A percentile compares a stretch with the other conserved stretches of the same genome.
Conservation (phyloP, 2,113 vertebrate genomes). For the Sclerurus mexicanus region DNA sequence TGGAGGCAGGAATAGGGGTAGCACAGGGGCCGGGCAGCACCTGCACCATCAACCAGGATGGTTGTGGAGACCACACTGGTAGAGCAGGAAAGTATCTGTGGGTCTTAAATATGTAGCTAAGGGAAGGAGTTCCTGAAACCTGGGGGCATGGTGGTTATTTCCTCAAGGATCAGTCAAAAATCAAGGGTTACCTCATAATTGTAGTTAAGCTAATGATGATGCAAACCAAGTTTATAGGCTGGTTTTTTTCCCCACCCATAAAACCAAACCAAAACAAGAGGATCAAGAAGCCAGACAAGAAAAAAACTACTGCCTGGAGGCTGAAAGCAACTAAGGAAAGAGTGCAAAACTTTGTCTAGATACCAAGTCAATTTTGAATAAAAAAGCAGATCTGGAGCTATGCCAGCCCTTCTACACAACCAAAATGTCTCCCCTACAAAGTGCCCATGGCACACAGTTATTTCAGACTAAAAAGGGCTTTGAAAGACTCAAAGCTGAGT, state of each 20-base stretch:
- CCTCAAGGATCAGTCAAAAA: not conserved
- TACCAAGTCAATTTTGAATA: not conserved
- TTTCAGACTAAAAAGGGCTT: not conserved
- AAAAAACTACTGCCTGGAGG: not conserved
- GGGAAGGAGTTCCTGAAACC: not conserved
- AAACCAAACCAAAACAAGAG: not conserved
- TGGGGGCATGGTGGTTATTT: not conserved
- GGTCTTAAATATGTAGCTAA: not conserved
- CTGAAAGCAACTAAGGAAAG: not conserved
- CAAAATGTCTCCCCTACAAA: not conserved
- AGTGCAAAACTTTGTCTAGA: not conserved
- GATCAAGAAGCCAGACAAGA: not conserved
- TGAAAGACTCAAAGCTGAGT: not conserved
- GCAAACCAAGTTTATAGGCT: not conserved
- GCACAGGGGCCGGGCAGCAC: not conserved
- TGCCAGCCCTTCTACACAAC: not conserved
- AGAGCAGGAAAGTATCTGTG: not conserved
- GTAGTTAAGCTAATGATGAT: not conserved
- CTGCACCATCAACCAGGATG: not conserved
- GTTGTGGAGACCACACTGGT: not conserved
- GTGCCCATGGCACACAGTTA: not conserved
- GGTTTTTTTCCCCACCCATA: fast-evolving
- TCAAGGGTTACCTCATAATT: not conserved
- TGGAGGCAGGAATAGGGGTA: not conserved
- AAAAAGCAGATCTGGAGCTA: not conserved